phyloP scores from a whole-genome alignment of 2,888 invertebrate genomes.

The Clistopyga incitator region DNA sequence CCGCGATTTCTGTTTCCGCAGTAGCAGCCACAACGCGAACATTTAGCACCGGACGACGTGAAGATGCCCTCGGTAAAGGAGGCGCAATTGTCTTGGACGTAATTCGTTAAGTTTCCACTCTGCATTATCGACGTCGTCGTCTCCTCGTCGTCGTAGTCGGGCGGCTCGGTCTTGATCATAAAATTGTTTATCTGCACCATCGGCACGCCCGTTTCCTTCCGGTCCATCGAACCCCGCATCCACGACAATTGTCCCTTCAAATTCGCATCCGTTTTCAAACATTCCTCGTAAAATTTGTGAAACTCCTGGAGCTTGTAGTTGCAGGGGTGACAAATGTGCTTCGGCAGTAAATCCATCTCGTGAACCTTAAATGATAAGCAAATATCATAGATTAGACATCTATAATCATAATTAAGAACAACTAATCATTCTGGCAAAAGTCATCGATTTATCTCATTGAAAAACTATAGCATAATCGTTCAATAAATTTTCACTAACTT shows the following conservation, averaged over 20 bases:
- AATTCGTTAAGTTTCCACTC: conserved; percentile 69
- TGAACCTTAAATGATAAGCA: conserved; percentile 75
- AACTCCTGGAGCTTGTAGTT: conserved; percentile 82
- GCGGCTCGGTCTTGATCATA: conserved; percentile 79
- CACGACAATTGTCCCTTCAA: conserved; percentile 81
- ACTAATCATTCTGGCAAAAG: too few species aligned
- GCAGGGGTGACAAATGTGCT: conserved; percentile 82
- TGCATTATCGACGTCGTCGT: conserved; percentile 27
- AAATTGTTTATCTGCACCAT: conserved; percentile 81
- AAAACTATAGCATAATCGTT: too few species aligned
- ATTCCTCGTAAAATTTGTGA: conserved; percentile 80
- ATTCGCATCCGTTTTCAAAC: conserved; percentile 78
- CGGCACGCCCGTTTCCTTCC: conserved; percentile 72
- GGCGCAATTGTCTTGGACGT: conserved; percentile 45
- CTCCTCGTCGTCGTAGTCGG: conserved; percentile 68
- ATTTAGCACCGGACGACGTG: conserved; percentile 28
- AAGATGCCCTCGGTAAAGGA: conserved; percentile 60
- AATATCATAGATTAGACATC: not conserved
- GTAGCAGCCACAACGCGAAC: conserved; percentile 71
- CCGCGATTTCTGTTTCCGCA: conserved; percentile 69
- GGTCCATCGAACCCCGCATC: conserved; percentile 76
- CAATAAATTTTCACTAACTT: too few species aligned
- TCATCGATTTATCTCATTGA: too few species aligned
- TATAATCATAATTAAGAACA: not conserved
- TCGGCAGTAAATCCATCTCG: conserved; percentile 81